These are phyloP conservation scores for Helobdella robusta DNA, from an alignment of 2,888 invertebrate species.

Conservation along the genomic window DNA sequence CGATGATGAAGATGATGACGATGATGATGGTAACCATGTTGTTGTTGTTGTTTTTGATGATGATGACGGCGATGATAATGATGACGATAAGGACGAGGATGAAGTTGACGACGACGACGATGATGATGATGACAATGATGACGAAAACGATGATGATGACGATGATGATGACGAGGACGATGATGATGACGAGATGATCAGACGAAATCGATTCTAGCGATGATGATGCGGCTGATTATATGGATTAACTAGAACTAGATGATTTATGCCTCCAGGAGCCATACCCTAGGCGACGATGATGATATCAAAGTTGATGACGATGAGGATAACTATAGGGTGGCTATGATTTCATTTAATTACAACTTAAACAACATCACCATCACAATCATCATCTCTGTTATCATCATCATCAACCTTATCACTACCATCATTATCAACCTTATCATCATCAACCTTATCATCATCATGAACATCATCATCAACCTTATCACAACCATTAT, in stretches of 20 bases:
- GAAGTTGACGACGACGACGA: slow-evolving; percentile 14
- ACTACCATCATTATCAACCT: too few relatives aligned
- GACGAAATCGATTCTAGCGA: neutral
- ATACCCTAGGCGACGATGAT: neutral
- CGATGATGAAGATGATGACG: slow-evolving; percentile 21
- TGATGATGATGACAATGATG: slow-evolving; percentile 19
- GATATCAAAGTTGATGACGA: slow-evolving; percentile 5
- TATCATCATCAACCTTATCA: too few relatives aligned
- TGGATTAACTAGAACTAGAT: neutral
- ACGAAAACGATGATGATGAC: slow-evolving; percentile 18
- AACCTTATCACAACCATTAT: too few relatives aligned
- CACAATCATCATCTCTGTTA: too few relatives aligned
- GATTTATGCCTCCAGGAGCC: neutral
- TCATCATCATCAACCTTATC: too few relatives aligned
- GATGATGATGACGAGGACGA: slow-evolving; percentile 21
- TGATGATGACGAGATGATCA: slow-evolving; percentile 8
- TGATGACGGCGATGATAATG: slow-evolving; percentile 13
- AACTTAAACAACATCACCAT: too few relatives aligned
- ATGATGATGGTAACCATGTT: slow-evolving; percentile 16
- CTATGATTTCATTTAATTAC: too few relatives aligned
- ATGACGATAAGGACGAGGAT: neutral
- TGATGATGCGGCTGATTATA: slow-evolving; percentile 5
- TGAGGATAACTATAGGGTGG: neutral
- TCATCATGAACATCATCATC: too few relatives aligned
- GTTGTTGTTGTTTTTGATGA: slow-evolving; percentile 22